Evolutionary conservation across 2,797 vertebrate genomes (phyloP).

Genomic region (Epinephelus coioides): DNA sequence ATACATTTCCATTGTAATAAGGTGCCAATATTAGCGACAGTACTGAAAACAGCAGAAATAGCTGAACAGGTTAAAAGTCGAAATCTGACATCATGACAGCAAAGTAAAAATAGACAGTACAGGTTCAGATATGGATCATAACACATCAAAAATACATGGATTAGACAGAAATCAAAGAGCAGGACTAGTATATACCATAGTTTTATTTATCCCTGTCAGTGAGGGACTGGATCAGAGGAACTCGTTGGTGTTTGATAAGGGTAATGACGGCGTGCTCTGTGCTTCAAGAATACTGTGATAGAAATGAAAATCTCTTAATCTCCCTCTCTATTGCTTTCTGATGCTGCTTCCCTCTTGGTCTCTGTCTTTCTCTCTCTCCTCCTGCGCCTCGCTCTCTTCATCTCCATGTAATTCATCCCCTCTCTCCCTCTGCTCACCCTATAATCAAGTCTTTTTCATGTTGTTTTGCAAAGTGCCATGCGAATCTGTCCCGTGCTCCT

Average conservation of each 20-base stretch:
- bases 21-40: not conserved
- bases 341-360: slow-evolving; percentile 25
- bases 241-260: slow-evolving; percentile 34
- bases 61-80: not conserved
- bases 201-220: slow-evolving; percentile 8
- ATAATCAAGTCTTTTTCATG: slow-evolving; percentile 78
- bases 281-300: slow-evolving; percentile 45
- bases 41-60: not conserved
- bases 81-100: not conserved
- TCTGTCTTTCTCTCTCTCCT: slow-evolving; percentile 17
- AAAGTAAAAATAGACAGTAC: not conserved
- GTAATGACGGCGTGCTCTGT: slow-evolving; percentile 35
- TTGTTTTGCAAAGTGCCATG: slow-evolving; percentile 64
- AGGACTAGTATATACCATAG: not conserved
- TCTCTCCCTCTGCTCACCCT: slow-evolving; percentile 61
- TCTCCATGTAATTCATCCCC: slow-evolving; percentile 62
- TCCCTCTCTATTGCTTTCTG: slow-evolving; percentile 37
- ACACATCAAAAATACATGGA: not conserved
- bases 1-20: not conserved
- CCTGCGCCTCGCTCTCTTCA: slow-evolving; percentile 47
- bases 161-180: slow-evolving; percentile 5
- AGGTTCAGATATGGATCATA: not conserved
- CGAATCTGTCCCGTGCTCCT: slow-evolving; percentile 41
- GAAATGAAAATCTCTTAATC: slow-evolving; percentile 58
- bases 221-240: slow-evolving; percentile 19